A percentile compares a stretch with the other conserved stretches of the same genome.
Evolutionary conservation across 2,888 invertebrate species (phyloP).

Genomic region (Ophioninae sp.): DNA sequence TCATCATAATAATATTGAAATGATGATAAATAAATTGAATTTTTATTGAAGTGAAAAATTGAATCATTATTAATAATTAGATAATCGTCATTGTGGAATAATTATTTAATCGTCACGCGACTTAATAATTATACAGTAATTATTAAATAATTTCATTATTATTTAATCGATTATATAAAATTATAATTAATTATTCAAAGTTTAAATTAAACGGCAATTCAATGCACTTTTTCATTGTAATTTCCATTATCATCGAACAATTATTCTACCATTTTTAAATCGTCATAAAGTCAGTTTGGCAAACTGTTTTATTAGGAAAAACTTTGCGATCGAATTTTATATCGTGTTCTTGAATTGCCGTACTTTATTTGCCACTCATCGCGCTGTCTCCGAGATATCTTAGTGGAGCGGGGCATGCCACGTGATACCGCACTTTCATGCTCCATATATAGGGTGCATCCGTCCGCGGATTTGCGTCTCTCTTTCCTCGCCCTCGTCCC

Average conservation of each 20-base stretch:
- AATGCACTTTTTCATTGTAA: background rate
- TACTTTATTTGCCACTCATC: background rate
- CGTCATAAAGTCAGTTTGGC: background rate
- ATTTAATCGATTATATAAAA: no score
- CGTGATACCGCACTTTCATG: slow-evolving; percentile 35
- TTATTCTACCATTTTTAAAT: background rate
- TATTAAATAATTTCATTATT: no score
- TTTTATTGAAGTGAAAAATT: no score
- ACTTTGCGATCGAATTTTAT: background rate
- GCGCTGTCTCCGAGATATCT: slow-evolving; percentile 35
- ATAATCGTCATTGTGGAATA: no score
- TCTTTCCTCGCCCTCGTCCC: background rate
- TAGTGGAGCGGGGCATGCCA: slow-evolving; percentile 51
- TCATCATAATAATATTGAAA: no score
- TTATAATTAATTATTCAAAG: no score
- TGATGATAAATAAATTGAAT: no score
- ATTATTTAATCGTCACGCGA: no score
- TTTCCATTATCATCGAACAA: background rate
- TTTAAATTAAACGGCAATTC: no score
- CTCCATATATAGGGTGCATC: slow-evolving; percentile 39
- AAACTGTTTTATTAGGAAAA: background rate
- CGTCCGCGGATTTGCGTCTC: slow-evolving; percentile 20
- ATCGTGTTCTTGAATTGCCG: background rate
- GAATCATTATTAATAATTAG: no score
- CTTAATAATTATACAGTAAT: no score